These are phyloP conservation scores for Calliphora vomitoria DNA, from an alignment of 2,888 invertebrate species.

Conservation along the genomic window DNA sequence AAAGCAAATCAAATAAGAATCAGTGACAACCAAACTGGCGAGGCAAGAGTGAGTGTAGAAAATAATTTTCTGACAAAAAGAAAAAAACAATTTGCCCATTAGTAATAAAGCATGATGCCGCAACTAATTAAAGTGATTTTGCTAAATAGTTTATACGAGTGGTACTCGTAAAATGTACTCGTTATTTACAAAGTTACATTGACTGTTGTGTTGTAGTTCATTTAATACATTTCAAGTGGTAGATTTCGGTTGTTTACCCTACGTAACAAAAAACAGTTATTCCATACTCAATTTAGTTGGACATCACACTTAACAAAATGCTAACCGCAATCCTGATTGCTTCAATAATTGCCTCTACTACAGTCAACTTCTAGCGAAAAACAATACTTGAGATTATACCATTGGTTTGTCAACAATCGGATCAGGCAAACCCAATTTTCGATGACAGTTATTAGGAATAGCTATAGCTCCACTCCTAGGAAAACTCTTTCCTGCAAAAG, in stretches of 20 bases:
- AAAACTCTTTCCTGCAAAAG: too few species aligned
- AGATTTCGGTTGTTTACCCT: neutral
- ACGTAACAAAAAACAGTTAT: neutral
- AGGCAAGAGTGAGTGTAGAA: neutral
- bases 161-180: slow-evolving; percentile 2
- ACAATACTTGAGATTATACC: too few species aligned
- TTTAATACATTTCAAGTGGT: slow-evolving; percentile 20
- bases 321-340: too few species aligned
- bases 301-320: too few species aligned
- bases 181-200: slow-evolving; percentile 16
- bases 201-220: neutral
- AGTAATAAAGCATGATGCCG: slow-evolving; percentile 66
- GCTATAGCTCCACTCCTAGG: too few species aligned
- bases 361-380: too few species aligned
- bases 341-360: too few species aligned
- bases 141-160: slow-evolving; percentile 59
- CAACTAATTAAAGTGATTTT: slow-evolving; percentile 71
- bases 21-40: neutral
- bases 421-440: too few species aligned
- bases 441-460: too few species aligned
- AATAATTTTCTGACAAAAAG: slow-evolving; percentile 26
- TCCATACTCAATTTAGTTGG: too few species aligned
- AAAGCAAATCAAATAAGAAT: slow-evolving; percentile 7
- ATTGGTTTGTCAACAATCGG: too few species aligned
- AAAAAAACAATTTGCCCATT: slow-evolving; percentile 64